Evolutionary conservation across 2,888 invertebrate species (phyloP).

Genomic region (Ommatoiulus sabulosus): DNA sequence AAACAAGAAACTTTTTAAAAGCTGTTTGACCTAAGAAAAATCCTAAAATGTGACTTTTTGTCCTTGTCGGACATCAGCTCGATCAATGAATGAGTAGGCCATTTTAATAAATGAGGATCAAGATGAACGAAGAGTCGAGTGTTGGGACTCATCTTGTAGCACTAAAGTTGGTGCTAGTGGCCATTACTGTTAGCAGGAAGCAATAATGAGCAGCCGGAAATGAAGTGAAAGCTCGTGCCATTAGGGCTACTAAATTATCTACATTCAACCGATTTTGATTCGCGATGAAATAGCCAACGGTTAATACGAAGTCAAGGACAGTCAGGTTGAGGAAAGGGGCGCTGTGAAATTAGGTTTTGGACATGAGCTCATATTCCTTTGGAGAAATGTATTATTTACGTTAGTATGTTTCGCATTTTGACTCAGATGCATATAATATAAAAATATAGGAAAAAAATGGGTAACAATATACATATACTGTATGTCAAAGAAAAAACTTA

Average conservation of each 20-base stretch:
- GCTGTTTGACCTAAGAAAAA: no score
- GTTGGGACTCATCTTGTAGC: neutral
- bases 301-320: neutral
- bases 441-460: neutral
- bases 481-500: no score
- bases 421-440: neutral
- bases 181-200: constrained; percentile 21
- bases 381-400: neutral
- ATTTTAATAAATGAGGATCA: constrained; percentile 35
- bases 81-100: neutral
- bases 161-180: neutral
- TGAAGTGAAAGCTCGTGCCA: constrained; percentile 15
- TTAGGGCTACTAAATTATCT: neutral
- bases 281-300: neutral
- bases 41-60: no score
- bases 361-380: neutral
- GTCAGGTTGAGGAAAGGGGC: neutral
- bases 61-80: neutral
- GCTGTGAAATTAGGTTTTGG: neutral
- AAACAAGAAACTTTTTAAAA: no score
- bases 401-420: no score
- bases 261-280: neutral
- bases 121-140: constrained; percentile 34
- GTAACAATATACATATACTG: no score
- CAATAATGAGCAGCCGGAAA: constrained; percentile 36